A percentile compares a stretch with the other conserved stretches of the same genome.
Evolutionary conservation across 2,888 invertebrate species (phyloP).

Genomic region (Bursaphelenchus okinawaensis): DNA sequence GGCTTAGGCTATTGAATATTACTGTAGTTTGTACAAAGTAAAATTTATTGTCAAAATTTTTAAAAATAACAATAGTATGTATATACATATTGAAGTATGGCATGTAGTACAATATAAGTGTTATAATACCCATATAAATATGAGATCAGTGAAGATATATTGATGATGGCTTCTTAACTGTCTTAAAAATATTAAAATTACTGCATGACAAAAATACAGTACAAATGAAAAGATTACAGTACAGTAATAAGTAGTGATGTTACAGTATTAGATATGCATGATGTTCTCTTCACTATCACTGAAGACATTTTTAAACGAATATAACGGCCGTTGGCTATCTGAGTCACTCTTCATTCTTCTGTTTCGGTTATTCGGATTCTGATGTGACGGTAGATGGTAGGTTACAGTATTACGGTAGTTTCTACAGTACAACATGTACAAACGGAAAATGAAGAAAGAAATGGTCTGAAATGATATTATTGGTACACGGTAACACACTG

Average conservation of each 20-base stretch:
- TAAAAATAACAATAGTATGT: too few relatives aligned
- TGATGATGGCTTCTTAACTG: too few relatives aligned
- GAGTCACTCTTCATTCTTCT: background rate
- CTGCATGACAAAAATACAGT: too few relatives aligned
- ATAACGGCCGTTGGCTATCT: background rate
- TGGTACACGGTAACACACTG: too few relatives aligned
- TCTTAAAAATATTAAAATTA: too few relatives aligned
- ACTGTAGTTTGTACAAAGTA: too few relatives aligned
- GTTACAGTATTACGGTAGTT: conserved; percentile 22
- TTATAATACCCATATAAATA: background rate
- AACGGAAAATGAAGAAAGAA: conserved; percentile 25
- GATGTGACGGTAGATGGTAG: conserved; percentile 19
- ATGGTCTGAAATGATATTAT: conserved; percentile 11
- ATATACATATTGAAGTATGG: too few relatives aligned
- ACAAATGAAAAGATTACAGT: background rate
- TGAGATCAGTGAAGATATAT: background rate
- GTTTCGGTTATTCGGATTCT: background rate
- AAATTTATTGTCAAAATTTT: too few relatives aligned
- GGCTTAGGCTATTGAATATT: too few relatives aligned
- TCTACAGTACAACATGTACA: conserved; percentile 27
- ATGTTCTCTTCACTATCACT: background rate
- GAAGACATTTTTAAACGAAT: background rate
- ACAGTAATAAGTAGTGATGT: too few relatives aligned
- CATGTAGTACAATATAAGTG: background rate
- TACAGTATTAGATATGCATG: background rate